Conservation (phyloP, 2,113 vertebrate genomes). For the Clinocottus analis region DNA sequence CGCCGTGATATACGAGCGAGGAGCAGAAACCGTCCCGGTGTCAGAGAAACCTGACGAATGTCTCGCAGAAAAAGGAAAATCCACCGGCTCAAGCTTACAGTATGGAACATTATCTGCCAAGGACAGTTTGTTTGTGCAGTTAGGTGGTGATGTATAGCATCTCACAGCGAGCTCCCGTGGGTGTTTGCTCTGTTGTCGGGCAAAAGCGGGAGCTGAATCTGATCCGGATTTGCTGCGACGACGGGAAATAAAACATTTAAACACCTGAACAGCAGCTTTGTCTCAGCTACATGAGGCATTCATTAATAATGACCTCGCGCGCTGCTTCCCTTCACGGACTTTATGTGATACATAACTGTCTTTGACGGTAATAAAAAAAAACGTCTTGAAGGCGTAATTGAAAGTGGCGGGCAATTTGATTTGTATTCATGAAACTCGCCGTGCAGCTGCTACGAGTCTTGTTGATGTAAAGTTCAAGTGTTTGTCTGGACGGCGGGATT, state of each 20-base stretch:
- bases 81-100: constrained; percentile 46
- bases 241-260: constrained; percentile 12
- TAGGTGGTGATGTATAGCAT: constrained; percentile 46
- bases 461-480: constrained; percentile 11
- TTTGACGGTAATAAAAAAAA: not conserved
- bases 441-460: constrained; percentile 19
- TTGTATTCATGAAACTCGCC: constrained; percentile 45
- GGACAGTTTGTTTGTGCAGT: constrained; percentile 63
- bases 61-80: constrained; percentile 31
- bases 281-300: not conserved
- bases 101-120: constrained; percentile 65
- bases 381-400: constrained; percentile 31
- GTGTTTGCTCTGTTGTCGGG: constrained; percentile 1
- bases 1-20: constrained; percentile 36
- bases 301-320: constrained; percentile 18
- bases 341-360: not conserved
- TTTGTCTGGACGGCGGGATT: constrained; percentile 24
- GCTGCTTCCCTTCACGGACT: constrained; percentile 1
- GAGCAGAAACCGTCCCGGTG: constrained; percentile 46
- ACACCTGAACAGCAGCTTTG: not conserved
- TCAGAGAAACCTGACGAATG: constrained; percentile 60
- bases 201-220: constrained; percentile 10
- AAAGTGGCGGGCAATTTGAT: constrained; percentile 29
- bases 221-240: constrained; percentile 50
- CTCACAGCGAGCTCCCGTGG: not conserved